Evolutionary conservation across 30 jellyfish, hydroid and myxozoan species (phyloP), one percentile per base, ranked within the genome.

Genomic region (Pseudorhiza aurosa): DNA sequence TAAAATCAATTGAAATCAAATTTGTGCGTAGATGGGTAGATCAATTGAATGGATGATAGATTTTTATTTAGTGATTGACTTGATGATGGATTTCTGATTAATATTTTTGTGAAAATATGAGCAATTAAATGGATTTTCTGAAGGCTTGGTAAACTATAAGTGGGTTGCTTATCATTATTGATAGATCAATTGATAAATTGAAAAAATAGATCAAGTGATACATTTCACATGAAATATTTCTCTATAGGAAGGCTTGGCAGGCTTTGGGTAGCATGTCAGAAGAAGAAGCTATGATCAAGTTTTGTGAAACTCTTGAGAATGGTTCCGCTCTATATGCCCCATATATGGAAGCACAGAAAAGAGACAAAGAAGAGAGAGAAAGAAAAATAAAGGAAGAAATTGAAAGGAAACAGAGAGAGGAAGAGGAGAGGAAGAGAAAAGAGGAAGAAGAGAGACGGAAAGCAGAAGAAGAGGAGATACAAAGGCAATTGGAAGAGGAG

Each of bases 231-330:
- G n/a, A n/a, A n/a, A n/a, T n/a, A n/a, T n/a, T n/a, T n/a, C n/a
- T n/a, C n/a, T n/a, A n/a, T n/a, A 93, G 99, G 83, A 93, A 93
- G 67, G 99, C 99, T 24, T 93, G 99, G 99, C 97, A 82, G 50
- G 81, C 83, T 29, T 50, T 93, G 28, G 95, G 87, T 21, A 96
- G 74, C 58, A 72, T 87, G 90, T 29, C 94, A 19, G 51, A 65
- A 19, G 90, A 56, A 39, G 94, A 17, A 32, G 97, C 99, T 0
- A 93, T 67, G 94, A 36, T 43, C 21, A 64, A 73, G 21, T 93
- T 93, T 60, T 85, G 96, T 55, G 85, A 87, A 43, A 59, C 79
- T 4, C 84, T 93, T 7, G 95, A 93, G 65, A 81, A 69, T 14
- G 93, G 71, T 7, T 72, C 89, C 7, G 78, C 77, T 24, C 62